Evolutionary conservation across 2,888 invertebrate genomes (phyloP).

Genomic region (Carterocephalus palaemon): DNA sequence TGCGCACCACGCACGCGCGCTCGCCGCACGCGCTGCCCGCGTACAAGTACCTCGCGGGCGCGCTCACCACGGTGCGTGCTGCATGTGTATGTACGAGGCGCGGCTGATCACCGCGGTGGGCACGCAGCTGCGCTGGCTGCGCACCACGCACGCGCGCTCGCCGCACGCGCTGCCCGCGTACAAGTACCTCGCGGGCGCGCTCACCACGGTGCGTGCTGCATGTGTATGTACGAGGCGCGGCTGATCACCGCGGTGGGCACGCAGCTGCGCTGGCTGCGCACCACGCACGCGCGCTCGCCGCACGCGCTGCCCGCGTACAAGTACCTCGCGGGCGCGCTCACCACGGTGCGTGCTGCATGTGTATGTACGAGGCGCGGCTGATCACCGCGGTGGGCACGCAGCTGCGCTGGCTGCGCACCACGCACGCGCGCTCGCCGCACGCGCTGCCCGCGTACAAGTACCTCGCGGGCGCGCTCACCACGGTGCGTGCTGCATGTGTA

Average conservation of each 20-base stretch:
- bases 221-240: slow-evolving; percentile 84
- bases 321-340: slow-evolving; percentile 60
- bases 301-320: slow-evolving; percentile 65
- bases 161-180: slow-evolving; percentile 60
- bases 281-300: slow-evolving; percentile 38
- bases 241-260: slow-evolving; percentile 81
- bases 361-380: too few species aligned
- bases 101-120: slow-evolving; percentile 82
- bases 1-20: slow-evolving; percentile 49
- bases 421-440: too few species aligned
- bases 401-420: too few species aligned
- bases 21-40: slow-evolving; percentile 55
- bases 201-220: slow-evolving; percentile 61
- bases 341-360: slow-evolving; percentile 58
- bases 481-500: too few species aligned
- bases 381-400: too few species aligned
- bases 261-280: slow-evolving; percentile 80
- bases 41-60: slow-evolving; percentile 62
- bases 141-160: slow-evolving; percentile 40
- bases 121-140: slow-evolving; percentile 80
- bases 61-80: slow-evolving; percentile 60
- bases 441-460: too few species aligned
- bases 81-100: slow-evolving; percentile 84
- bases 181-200: slow-evolving; percentile 60
- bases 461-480: too few species aligned